These are phyloP conservation scores for Falco rusticolus DNA, from an alignment of 2,797 vertebrate genomes.

Conservation along the genomic window DNA sequence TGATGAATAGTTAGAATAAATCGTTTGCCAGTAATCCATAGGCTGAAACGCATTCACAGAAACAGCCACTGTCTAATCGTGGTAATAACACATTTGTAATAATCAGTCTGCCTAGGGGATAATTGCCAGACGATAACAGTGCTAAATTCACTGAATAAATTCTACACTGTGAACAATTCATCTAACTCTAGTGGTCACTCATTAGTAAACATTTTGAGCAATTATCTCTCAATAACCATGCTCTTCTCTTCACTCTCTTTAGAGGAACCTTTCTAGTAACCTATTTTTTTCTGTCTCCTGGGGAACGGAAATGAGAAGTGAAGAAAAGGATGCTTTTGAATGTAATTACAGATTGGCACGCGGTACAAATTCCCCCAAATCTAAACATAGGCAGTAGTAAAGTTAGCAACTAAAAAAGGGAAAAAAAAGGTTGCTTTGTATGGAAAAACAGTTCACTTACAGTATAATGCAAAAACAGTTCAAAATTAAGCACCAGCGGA, in stretches of 20 bases:
- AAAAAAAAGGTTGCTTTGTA: slow-evolving; percentile 52
- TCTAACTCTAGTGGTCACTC: slow-evolving; percentile 46
- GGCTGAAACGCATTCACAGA: slow-evolving; percentile 13
- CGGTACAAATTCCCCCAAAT: slow-evolving; percentile 66
- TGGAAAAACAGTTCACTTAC: slow-evolving; percentile 61
- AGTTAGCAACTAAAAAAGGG: slow-evolving; percentile 67
- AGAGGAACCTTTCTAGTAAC: slow-evolving; percentile 69
- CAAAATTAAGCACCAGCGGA: slow-evolving; percentile 44
- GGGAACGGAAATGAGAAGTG: slow-evolving; percentile 64
- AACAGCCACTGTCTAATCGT: neutral
- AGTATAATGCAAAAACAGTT: slow-evolving; percentile 51
- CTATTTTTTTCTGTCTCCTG: slow-evolving; percentile 71
- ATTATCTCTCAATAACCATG: slow-evolving; percentile 65
- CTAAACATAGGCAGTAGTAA: slow-evolving; percentile 70
- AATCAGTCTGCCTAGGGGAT: neutral
- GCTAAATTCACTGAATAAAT: slow-evolving; percentile 45
- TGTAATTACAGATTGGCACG: slow-evolving; percentile 71
- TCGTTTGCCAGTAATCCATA: neutral
- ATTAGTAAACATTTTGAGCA: slow-evolving; percentile 69
- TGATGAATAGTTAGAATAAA: slow-evolving; percentile 9
- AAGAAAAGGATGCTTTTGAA: slow-evolving; percentile 69
- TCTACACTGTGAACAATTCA: neutral
- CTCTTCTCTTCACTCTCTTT: slow-evolving; percentile 51
- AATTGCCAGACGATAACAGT: slow-evolving; percentile 14
- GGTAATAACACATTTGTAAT: slow-evolving; percentile 16